Conservation (phyloP, 1,140 invertebrate species). For the Drosophila repletoides region DNA sequence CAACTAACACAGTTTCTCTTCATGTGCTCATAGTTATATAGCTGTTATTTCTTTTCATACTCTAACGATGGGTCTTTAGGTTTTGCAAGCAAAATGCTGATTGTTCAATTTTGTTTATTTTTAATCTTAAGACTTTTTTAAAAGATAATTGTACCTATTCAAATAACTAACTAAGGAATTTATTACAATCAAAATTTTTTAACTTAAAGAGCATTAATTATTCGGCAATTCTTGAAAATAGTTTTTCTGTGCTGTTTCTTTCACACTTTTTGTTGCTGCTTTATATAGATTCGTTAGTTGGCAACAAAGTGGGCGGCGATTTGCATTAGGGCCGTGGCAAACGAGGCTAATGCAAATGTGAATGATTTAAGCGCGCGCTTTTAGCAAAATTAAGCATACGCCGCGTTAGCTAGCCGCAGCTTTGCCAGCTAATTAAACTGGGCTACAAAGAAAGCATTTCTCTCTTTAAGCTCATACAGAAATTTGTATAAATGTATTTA, state of each 20-base stretch:
- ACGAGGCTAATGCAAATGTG: constrained; percentile 60
- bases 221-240: too few species aligned
- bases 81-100: too few species aligned
- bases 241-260: constrained; percentile 37
- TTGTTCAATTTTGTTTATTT: constrained; percentile 30
- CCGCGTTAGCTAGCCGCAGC: constrained; percentile 28
- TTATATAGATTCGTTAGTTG: constrained; percentile 68
- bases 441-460: constrained; percentile 15
- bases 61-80: background rate
- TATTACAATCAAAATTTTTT: too few species aligned
- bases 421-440: constrained; percentile 38
- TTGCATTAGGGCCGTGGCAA: constrained; percentile 12
- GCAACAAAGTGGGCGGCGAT: constrained; percentile 49
- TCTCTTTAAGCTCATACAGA: too few species aligned
- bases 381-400: constrained; percentile 73
- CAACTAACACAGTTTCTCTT: constrained; percentile 69
- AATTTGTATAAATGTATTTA: background rate
- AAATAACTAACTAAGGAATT: too few species aligned
- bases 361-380: constrained; percentile 66
- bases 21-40: constrained; percentile 62
- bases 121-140: constrained; percentile 19
- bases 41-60: constrained; percentile 16
- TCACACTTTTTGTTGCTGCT: constrained; percentile 38
- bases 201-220: too few species aligned
- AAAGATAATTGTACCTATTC: too few species aligned